A percentile compares a stretch with the other conserved stretches of the same genome.
Evolutionary conservation across 2,113 vertebrate genomes (phyloP).

Genomic region (Protobothrops flavoviridis): DNA sequence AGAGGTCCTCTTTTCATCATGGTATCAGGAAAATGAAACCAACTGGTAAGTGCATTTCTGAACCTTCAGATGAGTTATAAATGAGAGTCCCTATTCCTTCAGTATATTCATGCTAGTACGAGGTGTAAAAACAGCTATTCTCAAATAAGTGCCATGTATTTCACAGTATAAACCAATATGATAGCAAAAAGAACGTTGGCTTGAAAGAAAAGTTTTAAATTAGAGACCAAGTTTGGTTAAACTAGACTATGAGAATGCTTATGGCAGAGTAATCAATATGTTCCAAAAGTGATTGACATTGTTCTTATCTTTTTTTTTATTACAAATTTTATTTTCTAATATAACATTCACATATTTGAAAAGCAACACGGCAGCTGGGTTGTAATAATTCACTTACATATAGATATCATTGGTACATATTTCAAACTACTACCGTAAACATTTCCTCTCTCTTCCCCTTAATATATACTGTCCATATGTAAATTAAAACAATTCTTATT

Average conservation of each 20-base stretch:
- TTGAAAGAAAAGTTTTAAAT: background rate
- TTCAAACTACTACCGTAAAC: too few species aligned
- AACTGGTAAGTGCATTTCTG: background rate
- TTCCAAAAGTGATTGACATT: background rate
- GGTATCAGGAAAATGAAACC: too few species aligned
- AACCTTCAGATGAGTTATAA: background rate
- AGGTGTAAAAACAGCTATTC: background rate
- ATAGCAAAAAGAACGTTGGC: background rate
- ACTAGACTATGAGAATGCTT: background rate
- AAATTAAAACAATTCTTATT: too few species aligned
- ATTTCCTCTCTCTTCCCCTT: too few species aligned
- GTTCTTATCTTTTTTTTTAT: too few species aligned
- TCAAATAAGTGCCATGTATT: background rate
- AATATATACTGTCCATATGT: too few species aligned
- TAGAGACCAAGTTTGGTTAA: background rate
- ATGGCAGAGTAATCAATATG: background rate
- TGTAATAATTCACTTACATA: too few species aligned
- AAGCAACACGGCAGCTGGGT: too few species aligned
- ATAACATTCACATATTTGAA: too few species aligned
- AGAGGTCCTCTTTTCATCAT: background rate
- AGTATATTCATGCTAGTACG: background rate
- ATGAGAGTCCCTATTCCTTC: background rate
- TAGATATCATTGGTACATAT: too few species aligned
- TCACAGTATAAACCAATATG: background rate
- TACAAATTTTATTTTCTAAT: too few species aligned